These are phyloP conservation scores for Trachelus troglodyta DNA, from an alignment of 2,888 invertebrate species.

Conservation along the genomic window DNA sequence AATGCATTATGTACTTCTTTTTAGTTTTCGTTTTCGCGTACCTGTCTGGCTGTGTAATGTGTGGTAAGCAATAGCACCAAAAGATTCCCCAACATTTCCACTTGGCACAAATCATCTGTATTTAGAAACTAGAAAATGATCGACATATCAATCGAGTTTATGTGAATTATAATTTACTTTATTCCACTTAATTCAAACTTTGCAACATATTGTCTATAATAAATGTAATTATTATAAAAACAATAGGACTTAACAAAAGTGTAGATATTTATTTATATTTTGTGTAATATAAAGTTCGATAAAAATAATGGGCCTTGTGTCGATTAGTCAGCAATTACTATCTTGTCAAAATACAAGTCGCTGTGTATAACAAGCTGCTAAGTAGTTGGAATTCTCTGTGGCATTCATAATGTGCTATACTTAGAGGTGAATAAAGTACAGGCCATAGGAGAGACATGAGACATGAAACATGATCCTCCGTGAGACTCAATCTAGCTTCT, in stretches of 20 bases:
- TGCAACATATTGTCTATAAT: conserved; percentile 45
- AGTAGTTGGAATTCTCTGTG: not conserved
- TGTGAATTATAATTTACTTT: conserved; percentile 24
- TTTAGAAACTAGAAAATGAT: conserved; percentile 9
- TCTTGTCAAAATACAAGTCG: not conserved
- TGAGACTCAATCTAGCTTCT: not conserved
- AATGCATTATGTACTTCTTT: conserved; percentile 60
- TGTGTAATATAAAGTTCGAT: conserved; percentile 27
- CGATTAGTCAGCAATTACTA: not conserved
- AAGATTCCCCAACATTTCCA: conserved; percentile 43
- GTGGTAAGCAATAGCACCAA: conserved; percentile 65
- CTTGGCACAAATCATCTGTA: conserved; percentile 36
- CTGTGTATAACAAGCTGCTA: not conserved
- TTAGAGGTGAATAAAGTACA: not conserved
- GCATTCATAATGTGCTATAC: not conserved
- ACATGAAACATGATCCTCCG: not conserved
- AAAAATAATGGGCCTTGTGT: conserved; percentile 24
- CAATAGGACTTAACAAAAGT: conserved; percentile 53
- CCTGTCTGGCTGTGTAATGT: conserved; percentile 65
- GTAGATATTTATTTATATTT: conserved; percentile 48
- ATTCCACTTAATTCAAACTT: conserved; percentile 37
- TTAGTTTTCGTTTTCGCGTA: conserved; percentile 26
- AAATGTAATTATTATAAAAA: conserved; percentile 47
- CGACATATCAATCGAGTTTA: conserved; percentile 17
- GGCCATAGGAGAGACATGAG: not conserved